phyloP scores from a whole-genome alignment of 2,888 invertebrate genomes.

The Ichneumoninae sp. region DNA sequence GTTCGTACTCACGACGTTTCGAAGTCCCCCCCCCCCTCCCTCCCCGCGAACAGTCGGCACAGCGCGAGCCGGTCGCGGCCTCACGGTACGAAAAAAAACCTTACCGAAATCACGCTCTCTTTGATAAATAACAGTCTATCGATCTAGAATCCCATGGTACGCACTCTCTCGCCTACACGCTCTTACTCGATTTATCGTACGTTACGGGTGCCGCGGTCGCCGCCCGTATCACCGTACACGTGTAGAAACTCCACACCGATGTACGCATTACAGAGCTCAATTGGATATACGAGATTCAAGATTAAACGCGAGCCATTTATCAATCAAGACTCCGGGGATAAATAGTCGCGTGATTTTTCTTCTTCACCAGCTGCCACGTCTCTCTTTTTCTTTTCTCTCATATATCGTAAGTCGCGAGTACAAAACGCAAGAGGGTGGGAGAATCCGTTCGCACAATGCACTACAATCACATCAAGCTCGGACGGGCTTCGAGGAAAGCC shows the following conservation, averaged over 20 bases:
- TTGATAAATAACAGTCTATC: conserved; percentile 63
- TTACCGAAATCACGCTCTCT: conserved; percentile 46
- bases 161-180: conserved; percentile 24
- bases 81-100: conserved; percentile 9
- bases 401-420: background rate
- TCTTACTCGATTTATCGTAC: conserved; percentile 22
- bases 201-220: background rate
- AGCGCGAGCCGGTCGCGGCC: conserved; percentile 8
- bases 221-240: background rate
- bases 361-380: background rate
- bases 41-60: background rate
- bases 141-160: conserved; percentile 52
- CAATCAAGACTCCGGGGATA: conserved; percentile 35
- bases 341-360: conserved; percentile 46
- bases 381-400: background rate
- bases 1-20: background rate
- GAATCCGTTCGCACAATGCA: conserved; percentile 9
- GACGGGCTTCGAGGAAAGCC: background rate
- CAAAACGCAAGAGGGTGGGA: background rate
- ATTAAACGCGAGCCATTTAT: conserved; percentile 44
- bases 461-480: conserved; percentile 1
- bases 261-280: conserved; percentile 37
- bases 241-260: conserved; percentile 31
- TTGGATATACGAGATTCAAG: conserved; percentile 45
- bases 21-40: background rate